Evolutionary conservation across 2,797 vertebrate genomes (phyloP).

Genomic region (Champsocephalus gunnari): DNA sequence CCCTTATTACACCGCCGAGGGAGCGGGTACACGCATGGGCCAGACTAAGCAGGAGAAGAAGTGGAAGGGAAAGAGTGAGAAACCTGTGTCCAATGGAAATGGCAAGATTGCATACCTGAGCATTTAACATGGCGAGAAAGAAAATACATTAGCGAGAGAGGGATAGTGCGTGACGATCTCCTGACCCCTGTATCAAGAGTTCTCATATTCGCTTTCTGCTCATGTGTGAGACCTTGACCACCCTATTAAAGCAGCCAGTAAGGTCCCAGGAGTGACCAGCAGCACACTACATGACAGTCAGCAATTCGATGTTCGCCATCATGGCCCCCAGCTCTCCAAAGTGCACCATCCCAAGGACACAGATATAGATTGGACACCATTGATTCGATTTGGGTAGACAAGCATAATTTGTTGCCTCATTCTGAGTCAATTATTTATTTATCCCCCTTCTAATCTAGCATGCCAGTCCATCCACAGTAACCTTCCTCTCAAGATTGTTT

Average conservation of each 20-base stretch:
- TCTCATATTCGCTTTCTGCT: conserved; percentile 50
- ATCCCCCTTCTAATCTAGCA: conserved; percentile 65
- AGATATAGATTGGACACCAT: conserved; percentile 64
- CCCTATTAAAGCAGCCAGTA: conserved; percentile 58
- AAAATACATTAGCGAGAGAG: conserved; percentile 1
- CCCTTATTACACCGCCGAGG: conserved; percentile 17
- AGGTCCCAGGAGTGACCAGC: conserved; percentile 54
- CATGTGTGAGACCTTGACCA: conserved; percentile 60
- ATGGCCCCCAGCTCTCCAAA: conserved; percentile 53
- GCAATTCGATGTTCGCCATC: conserved; percentile 61
- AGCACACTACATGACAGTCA: conserved; percentile 48
- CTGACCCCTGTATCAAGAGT: conserved; percentile 41
- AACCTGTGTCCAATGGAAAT: conserved; percentile 36
- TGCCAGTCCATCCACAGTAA: conserved; percentile 61
- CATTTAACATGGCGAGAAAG: conserved; percentile 14
- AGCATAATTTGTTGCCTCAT: conserved; percentile 70
- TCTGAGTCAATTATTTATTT: conserved; percentile 79
- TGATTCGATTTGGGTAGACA: conserved; percentile 64
- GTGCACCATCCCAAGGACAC: conserved; percentile 70
- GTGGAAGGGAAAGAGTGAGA: conserved; percentile 33
- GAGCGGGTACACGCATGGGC: conserved; percentile 1
- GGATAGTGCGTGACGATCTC: conserved; percentile 19
- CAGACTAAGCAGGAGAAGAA: conserved; percentile 16
- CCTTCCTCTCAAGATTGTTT: conserved; percentile 72
- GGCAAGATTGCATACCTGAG: conserved; percentile 21